A percentile compares a stretch with the other conserved stretches of the same genome.
These are phyloP conservation scores for Malurus elegans DNA, from an alignment of 2,113 vertebrate species.

Conservation along the genomic window DNA sequence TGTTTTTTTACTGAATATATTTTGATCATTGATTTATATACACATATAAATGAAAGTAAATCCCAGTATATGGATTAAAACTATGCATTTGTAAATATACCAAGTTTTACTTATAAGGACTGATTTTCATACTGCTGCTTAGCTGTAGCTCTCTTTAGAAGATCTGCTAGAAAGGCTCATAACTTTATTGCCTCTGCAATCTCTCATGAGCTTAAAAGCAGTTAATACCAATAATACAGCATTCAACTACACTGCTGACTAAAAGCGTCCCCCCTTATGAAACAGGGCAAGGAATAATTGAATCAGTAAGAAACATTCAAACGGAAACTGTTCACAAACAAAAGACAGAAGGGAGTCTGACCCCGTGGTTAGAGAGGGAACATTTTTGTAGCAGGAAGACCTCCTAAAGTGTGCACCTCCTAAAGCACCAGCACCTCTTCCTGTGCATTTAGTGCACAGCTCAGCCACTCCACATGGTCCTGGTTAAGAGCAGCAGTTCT, in stretches of 20 bases:
- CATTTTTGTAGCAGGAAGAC: neutral
- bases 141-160: neutral
- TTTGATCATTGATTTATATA: neutral
- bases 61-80: neutral
- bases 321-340: neutral
- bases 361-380: neutral
- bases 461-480: neutral
- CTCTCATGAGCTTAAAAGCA: neutral
- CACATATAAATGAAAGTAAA: neutral
- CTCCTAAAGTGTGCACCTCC: neutral
- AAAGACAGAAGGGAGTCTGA: neutral
- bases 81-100: neutral
- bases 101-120: neutral
- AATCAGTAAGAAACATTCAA: neutral
- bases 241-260: neutral
- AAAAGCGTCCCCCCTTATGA: neutral
- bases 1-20: neutral
- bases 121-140: neutral
- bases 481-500: accelerated
- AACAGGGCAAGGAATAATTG: neutral
- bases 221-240: neutral
- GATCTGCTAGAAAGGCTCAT: neutral
- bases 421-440: neutral
- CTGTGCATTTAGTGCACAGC: neutral
- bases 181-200: neutral